phyloP scores from a whole-genome alignment of 2,113 vertebrate genomes.

The Cardinalis cardinalis region DNA sequence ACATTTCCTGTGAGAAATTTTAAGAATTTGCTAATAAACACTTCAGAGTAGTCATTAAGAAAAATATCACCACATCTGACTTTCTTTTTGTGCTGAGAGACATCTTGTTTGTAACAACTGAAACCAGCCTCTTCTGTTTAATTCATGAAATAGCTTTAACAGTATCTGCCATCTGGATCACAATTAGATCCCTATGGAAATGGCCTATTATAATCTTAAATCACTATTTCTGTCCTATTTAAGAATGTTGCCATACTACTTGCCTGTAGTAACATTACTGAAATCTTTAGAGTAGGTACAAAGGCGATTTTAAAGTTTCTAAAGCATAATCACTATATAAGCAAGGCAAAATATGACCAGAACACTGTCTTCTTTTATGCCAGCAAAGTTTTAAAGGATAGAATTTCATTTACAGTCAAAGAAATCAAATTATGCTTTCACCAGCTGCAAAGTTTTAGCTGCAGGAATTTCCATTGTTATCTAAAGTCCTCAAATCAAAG shows the following conservation, averaged over 20 bases:
- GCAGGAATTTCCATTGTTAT: not conserved
- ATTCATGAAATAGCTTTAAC: slow-evolving; percentile 28
- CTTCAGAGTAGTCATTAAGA: not conserved
- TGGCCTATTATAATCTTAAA: slow-evolving; percentile 8
- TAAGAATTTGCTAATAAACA: not conserved
- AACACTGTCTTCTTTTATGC: not conserved
- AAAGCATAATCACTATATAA: not conserved
- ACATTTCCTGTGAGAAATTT: not conserved
- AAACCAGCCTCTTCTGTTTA: not conserved
- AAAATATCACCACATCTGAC: not conserved
- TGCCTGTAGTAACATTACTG: not conserved
- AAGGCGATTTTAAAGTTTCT: not conserved
- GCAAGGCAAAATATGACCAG: not conserved
- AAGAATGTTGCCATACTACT: not conserved
- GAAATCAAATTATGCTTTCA: not conserved
- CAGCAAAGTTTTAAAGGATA: not conserved
- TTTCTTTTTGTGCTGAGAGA: not conserved
- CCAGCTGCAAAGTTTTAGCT: not conserved
- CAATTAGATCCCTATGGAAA: slow-evolving; percentile 27
- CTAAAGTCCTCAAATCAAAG: not conserved
- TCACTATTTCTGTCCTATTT: slow-evolving; percentile 19
- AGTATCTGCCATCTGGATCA: slow-evolving; percentile 25
- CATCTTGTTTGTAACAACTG: not conserved
- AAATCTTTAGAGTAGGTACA: not conserved
- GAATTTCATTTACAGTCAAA: not conserved